A percentile compares a stretch with the other conserved stretches of the same genome.
Evolutionary conservation across 37 sponge, comb jelly and placozoan genomes (phyloP).

Genomic region (Cliona cf. orientalis): DNA sequence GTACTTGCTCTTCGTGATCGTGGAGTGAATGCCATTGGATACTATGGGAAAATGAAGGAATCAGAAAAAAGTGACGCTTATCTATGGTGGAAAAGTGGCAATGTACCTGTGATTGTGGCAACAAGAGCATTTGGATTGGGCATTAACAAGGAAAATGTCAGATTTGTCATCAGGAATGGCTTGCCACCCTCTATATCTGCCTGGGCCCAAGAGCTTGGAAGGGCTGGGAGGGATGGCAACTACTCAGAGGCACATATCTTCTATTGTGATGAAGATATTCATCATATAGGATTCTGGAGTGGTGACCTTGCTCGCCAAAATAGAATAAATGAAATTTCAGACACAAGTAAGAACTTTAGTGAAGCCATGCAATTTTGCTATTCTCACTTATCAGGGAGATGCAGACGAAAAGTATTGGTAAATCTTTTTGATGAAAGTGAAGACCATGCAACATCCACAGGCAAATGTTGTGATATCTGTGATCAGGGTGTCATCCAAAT

Average conservation of each 20-base stretch:
- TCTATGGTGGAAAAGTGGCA: slow-evolving; percentile 9
- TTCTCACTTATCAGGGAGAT: slow-evolving; percentile 24
- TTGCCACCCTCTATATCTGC: slow-evolving; percentile 92
- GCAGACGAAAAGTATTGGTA: slow-evolving; percentile 30
- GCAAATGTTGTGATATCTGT: slow-evolving; percentile 42
- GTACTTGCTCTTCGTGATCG: slow-evolving; percentile 16
- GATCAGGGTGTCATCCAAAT: background rate
- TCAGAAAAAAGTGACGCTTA: slow-evolving; percentile 17
- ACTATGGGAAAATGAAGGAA: slow-evolving; percentile 26
- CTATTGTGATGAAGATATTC: slow-evolving; percentile 33
- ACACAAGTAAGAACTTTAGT: slow-evolving; percentile 16
- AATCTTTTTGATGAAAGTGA: slow-evolving; percentile 27
- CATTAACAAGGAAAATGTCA: slow-evolving; percentile 88
- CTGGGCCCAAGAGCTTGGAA: slow-evolving; percentile 97
- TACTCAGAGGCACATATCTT: slow-evolving; percentile 21
- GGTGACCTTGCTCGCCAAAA: slow-evolving; percentile 14
- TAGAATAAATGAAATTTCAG: slow-evolving; percentile 13
- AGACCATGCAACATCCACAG: background rate
- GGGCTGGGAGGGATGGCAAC: slow-evolving; percentile 94
- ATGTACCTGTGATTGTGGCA: slow-evolving; percentile 25
- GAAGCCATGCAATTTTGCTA: slow-evolving; percentile 16
- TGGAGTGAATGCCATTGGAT: background rate
- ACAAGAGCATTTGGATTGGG: slow-evolving; percentile 94
- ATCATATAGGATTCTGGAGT: slow-evolving; percentile 36
- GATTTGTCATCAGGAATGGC: slow-evolving; percentile 95